phyloP scores from a whole-genome alignment of 2,888 invertebrate genomes.

The Drosophila mettleri region DNA sequence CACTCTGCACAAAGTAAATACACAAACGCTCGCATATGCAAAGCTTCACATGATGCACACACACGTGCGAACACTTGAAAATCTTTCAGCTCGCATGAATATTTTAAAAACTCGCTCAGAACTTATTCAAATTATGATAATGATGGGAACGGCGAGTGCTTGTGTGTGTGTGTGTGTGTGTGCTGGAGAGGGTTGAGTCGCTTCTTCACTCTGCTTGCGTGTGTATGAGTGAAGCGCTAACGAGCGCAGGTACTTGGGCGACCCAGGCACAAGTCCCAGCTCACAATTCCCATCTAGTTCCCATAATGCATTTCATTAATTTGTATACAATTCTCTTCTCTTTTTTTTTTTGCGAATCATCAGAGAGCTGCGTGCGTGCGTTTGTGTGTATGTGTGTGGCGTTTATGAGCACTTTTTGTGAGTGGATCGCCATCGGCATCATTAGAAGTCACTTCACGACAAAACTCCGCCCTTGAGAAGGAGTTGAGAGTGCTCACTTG shows the following conservation, averaged over 20 bases:
- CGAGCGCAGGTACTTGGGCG: slow-evolving; percentile 64
- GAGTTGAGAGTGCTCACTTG: slow-evolving; percentile 40
- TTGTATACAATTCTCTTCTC: slow-evolving; percentile 52
- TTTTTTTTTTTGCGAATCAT: slow-evolving; percentile 14
- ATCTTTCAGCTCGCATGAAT: slow-evolving; percentile 69
- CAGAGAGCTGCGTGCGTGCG: slow-evolving; percentile 17
- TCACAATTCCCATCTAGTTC: slow-evolving; percentile 51
- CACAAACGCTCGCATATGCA: slow-evolving; percentile 1
- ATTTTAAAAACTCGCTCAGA: slow-evolving; percentile 69
- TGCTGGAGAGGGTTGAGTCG: slow-evolving; percentile 22
- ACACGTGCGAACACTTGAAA: slow-evolving; percentile 73
- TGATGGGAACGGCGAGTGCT: slow-evolving; percentile 68
- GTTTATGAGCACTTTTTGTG: slow-evolving; percentile 56
- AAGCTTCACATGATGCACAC: slow-evolving; percentile 40
- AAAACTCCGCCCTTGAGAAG: slow-evolving; percentile 11
- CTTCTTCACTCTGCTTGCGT: neutral
- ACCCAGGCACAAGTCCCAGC: slow-evolving; percentile 50
- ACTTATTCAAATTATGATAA: slow-evolving; percentile 78
- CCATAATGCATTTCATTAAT: slow-evolving; percentile 77
- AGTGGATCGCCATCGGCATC: slow-evolving; percentile 43
- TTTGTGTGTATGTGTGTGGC: slow-evolving; percentile 26
- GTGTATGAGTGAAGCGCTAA: slow-evolving; percentile 45
- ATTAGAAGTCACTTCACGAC: slow-evolving; percentile 70
- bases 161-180: slow-evolving; percentile 35
- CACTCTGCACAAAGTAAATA: slow-evolving; percentile 25